Conservation (phyloP, 2,888 invertebrate genomes). For the Nymphalis c-album region DNA sequence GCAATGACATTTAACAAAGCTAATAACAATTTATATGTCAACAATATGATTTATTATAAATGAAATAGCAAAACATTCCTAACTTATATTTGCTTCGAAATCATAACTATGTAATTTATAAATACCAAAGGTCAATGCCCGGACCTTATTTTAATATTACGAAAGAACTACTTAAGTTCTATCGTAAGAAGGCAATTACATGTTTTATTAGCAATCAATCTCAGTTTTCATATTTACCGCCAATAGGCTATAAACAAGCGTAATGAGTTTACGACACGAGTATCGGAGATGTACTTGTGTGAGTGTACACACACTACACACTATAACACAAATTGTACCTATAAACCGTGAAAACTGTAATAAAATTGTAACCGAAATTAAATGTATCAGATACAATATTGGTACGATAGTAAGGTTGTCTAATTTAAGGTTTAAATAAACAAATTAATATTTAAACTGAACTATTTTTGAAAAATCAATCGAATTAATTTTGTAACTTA, state of each 20-base stretch:
- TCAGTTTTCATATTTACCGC: constrained; percentile 47
- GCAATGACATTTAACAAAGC: background rate
- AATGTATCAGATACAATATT: too few relatives aligned
- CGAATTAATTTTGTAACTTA: too few relatives aligned
- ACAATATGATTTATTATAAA: constrained; percentile 1
- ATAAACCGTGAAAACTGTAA: too few relatives aligned
- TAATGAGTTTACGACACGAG: constrained; percentile 34
- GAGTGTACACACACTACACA: background rate
- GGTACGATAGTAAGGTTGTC: too few relatives aligned
- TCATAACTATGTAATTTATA: constrained; percentile 5
- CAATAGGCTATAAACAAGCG: constrained; percentile 45
- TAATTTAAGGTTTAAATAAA: too few relatives aligned
- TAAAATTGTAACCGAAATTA: too few relatives aligned
- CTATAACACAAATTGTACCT: too few relatives aligned
- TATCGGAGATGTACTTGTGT: background rate
- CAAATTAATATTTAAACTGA: too few relatives aligned
- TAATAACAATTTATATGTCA: background rate
- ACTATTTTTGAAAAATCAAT: too few relatives aligned
- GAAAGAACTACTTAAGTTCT: constrained; percentile 40
- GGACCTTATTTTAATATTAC: constrained; percentile 25
- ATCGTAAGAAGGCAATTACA: constrained; percentile 50
- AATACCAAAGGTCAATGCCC: constrained; percentile 13
- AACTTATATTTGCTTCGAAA: background rate
- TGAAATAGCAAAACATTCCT: background rate
- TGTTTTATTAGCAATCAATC: constrained; percentile 67